Evolutionary conservation across 2,797 vertebrate genomes (phyloP).

Genomic region (Xenopus petersii): DNA sequence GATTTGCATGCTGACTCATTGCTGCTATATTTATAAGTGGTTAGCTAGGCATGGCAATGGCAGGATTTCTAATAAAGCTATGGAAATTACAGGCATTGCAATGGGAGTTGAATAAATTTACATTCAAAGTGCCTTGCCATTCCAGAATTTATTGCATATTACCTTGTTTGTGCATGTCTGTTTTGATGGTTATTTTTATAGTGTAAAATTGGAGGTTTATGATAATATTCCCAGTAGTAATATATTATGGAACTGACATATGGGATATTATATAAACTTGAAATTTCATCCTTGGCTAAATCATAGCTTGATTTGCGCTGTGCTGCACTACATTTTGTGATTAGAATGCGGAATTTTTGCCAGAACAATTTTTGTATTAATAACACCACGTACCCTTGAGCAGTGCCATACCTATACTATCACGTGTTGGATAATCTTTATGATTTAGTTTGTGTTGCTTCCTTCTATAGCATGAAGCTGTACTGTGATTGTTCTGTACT

Average conservation of each 20-base stretch:
- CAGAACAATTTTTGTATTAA: too few species aligned
- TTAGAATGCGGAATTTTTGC: conserved; percentile 50
- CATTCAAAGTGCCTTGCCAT: conserved; percentile 69
- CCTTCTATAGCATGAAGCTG: too few species aligned
- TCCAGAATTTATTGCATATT: conserved; percentile 77
- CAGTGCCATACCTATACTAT: too few species aligned
- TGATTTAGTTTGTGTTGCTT: too few species aligned
- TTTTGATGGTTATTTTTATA: conserved; percentile 73
- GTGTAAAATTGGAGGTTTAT: conserved; percentile 74
- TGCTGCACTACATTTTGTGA: conserved; percentile 60
- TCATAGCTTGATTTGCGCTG: conserved; percentile 58
- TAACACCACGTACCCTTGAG: too few species aligned
- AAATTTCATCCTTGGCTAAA: conserved; percentile 60
- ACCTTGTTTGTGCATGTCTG: conserved; percentile 76
- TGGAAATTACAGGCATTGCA: conserved; percentile 71
- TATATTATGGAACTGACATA: conserved; percentile 70
- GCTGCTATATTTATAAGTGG: conserved; percentile 71
- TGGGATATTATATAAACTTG: conserved; percentile 70
- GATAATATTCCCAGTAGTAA: conserved; percentile 71
- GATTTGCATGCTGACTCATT: conserved; percentile 78
- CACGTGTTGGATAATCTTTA: too few species aligned
- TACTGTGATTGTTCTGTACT: too few species aligned
- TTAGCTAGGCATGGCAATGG: conserved; percentile 59
- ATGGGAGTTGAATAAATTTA: conserved; percentile 73
- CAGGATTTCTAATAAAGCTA: conserved; percentile 73